A percentile compares a stretch with the other conserved stretches of the same genome.
phyloP scores from a whole-genome alignment of 2,113 vertebrate genomes.

The Anthoscopus minutus region DNA sequence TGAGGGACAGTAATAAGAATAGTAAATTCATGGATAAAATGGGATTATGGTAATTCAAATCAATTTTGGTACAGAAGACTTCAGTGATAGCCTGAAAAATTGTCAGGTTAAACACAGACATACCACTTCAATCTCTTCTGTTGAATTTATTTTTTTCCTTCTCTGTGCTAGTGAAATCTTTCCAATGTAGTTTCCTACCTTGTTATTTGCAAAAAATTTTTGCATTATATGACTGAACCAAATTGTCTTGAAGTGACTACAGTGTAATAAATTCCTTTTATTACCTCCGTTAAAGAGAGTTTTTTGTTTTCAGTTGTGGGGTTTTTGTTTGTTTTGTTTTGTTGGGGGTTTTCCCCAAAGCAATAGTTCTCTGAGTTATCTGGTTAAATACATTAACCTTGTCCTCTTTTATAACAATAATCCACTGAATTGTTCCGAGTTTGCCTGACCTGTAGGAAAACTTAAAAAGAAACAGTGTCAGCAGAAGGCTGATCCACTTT shows the following conservation, averaged over 20 bases:
- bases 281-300: neutral
- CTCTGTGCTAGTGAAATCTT: neutral
- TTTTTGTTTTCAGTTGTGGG: neutral
- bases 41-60: constrained; percentile 22
- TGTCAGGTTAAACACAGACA: constrained; percentile 21
- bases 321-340: neutral
- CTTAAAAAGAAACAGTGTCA: neutral
- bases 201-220: neutral
- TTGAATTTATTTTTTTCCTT: neutral
- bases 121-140: neutral
- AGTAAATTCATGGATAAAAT: neutral
- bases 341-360: rapidly evolving
- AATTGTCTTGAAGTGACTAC: neutral
- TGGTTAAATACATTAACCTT: neutral
- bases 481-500: neutral
- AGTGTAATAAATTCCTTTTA: neutral
- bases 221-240: neutral
- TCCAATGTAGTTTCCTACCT: neutral
- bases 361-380: neutral
- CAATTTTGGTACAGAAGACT: neutral
- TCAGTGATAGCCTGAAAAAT: neutral
- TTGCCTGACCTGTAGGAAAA: neutral
- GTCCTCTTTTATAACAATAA: neutral
- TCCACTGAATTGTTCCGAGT: neutral
- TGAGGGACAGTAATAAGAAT: neutral